These are phyloP conservation scores for Meandrusa payeni DNA, from an alignment of 2,888 invertebrate species.

Conservation along the genomic window DNA sequence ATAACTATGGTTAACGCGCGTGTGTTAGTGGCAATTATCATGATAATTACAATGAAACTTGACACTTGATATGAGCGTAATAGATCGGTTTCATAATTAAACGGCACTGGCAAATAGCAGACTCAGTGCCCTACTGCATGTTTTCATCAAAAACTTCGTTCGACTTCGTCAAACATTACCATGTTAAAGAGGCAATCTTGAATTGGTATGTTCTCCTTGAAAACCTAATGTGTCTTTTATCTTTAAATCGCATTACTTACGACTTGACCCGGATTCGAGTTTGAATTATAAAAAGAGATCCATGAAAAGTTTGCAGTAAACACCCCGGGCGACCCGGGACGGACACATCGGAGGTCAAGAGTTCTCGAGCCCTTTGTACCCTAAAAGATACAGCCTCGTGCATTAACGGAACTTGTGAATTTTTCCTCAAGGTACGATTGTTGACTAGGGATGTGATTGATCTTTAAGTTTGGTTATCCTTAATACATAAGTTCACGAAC, in stretches of 20 bases:
- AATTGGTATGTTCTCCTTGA: constrained; percentile 8
- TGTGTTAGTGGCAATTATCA: too few species aligned
- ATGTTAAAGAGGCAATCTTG: constrained; percentile 3
- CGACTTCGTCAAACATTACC: not conserved
- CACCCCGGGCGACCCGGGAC: constrained; percentile 33
- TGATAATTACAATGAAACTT: too few species aligned
- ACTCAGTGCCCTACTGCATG: too few species aligned
- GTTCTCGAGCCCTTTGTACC: constrained; percentile 61
- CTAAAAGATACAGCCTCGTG: constrained; percentile 67
- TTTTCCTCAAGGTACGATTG: constrained; percentile 42
- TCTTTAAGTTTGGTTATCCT: too few species aligned
- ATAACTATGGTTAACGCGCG: too few species aligned
- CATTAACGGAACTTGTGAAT: constrained; percentile 66
- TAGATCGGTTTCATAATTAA: too few species aligned
- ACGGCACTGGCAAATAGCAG: too few species aligned
- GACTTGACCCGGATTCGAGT: constrained; percentile 32
- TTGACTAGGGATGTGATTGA: constrained; percentile 1
- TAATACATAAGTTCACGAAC: too few species aligned
- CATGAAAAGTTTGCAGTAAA: constrained; percentile 31
- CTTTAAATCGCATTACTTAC: constrained; percentile 11
- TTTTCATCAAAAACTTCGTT: too few species aligned
- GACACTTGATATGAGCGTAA: too few species aligned
- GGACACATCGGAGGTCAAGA: constrained; percentile 61
- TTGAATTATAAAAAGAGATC: constrained; percentile 39
- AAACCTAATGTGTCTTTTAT: constrained; percentile 2